A percentile compares a stretch with the other conserved stretches of the same genome.
phyloP scores from a whole-genome alignment of 1,140 invertebrate genomes.

The Drosophila ironensis region DNA sequence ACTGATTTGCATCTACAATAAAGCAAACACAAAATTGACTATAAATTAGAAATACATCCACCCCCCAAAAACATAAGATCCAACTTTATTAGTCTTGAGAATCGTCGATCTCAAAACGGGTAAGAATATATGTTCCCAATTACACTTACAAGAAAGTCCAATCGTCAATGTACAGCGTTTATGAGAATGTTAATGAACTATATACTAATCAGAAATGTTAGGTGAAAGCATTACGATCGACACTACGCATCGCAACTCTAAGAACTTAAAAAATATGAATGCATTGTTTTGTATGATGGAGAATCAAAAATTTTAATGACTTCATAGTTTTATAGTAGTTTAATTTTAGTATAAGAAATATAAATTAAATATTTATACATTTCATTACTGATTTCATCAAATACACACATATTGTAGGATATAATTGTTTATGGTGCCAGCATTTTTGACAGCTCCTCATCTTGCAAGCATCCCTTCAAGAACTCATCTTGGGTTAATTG shows the following conservation, averaged over 20 bases:
- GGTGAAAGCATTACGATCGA: background rate
- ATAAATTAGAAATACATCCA: too few relatives aligned
- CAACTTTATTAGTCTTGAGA: too few relatives aligned
- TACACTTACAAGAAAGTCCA: background rate
- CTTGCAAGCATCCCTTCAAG: constrained; percentile 98
- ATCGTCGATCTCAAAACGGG: too few relatives aligned
- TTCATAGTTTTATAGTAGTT: constrained; percentile 69
- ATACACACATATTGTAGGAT: constrained; percentile 77
- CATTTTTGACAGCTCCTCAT: constrained; percentile 98
- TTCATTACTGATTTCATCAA: constrained; percentile 81
- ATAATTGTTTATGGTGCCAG: constrained; percentile 90
- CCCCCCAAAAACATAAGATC: too few relatives aligned
- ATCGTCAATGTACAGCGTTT: background rate
- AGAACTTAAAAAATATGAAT: background rate
- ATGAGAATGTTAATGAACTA: background rate
- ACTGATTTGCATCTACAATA: too few relatives aligned
- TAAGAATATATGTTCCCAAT: too few relatives aligned
- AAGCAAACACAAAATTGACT: too few relatives aligned
- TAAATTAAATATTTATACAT: constrained; percentile 81
- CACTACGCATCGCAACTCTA: background rate
- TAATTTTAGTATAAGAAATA: constrained; percentile 80
- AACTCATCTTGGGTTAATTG: constrained; percentile 99
- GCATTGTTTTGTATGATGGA: constrained; percentile 21
- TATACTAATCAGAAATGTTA: background rate
- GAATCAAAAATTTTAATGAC: constrained; percentile 52